Evolutionary conservation across 1,140 invertebrate species (phyloP).

Genomic region (Drosophila virilis): DNA sequence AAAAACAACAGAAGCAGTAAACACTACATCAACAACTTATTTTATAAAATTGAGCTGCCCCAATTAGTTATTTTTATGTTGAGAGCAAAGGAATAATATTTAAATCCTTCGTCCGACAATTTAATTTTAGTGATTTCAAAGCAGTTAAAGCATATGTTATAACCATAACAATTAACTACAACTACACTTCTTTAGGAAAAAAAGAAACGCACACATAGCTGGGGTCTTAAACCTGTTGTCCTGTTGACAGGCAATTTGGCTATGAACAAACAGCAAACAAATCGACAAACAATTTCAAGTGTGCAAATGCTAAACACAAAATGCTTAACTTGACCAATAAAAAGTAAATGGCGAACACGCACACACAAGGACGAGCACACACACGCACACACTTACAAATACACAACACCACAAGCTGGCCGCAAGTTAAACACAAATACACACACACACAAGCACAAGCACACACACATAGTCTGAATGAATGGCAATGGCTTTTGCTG

Average conservation of each 20-base stretch:
- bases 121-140: neutral
- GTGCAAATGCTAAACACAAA: conserved; percentile 56
- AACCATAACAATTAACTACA: conserved; percentile 10
- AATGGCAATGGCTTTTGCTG: conserved; percentile 57
- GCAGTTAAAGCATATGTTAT: neutral
- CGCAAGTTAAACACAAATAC: conserved; percentile 46
- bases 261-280: conserved; percentile 50
- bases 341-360: conserved; percentile 56
- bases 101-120: neutral
- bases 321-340: conserved; percentile 60
- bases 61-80: no score
- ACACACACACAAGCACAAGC: conserved; percentile 23
- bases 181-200: neutral
- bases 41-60: no score
- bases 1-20: no score
- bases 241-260: conserved; percentile 33
- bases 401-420: conserved; percentile 45
- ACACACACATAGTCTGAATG: conserved; percentile 35
- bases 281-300: conserved; percentile 58
- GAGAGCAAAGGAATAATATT: no score
- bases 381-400: conserved; percentile 10
- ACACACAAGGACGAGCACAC: conserved; percentile 12
- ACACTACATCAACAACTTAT: no score
- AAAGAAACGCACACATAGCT: neutral
- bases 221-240: conserved; percentile 24